Evolutionary conservation across 2,888 invertebrate species (phyloP).

Genomic region (Cyclophora punctaria): DNA sequence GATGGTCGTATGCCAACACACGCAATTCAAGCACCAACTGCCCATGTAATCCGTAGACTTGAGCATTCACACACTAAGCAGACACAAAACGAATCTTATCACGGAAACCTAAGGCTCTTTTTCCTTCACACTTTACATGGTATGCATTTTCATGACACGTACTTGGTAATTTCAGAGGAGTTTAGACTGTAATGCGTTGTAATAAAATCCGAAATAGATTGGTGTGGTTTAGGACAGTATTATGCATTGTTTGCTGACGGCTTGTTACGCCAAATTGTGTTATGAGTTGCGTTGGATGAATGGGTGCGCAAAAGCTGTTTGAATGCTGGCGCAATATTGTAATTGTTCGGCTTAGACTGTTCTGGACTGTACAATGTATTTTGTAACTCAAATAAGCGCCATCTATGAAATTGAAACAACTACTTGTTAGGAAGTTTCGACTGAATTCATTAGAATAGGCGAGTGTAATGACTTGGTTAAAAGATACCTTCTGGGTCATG

Average conservation of each 20-base stretch:
- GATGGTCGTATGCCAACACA: slow-evolving; percentile 15
- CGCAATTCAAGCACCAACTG: slow-evolving; percentile 18
- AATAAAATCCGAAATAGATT: slow-evolving; percentile 9
- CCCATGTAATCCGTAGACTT: slow-evolving; percentile 20
- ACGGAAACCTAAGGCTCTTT: slow-evolving; percentile 5
- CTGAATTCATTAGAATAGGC: too few relatives aligned
- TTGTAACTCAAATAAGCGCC: slow-evolving; percentile 4
- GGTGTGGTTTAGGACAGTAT: slow-evolving; percentile 8
- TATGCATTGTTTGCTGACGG: slow-evolving; percentile 23
- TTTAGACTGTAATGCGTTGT: slow-evolving; percentile 3
- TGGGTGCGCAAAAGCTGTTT: slow-evolving; percentile 7
- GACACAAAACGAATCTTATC: slow-evolving; percentile 6
- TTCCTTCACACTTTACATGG: slow-evolving; percentile 1
- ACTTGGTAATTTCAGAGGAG: slow-evolving; percentile 1
- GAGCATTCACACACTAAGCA: slow-evolving; percentile 11
- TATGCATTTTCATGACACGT: slow-evolving; percentile 5
- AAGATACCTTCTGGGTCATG: too few relatives aligned
- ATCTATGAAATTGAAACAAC: not conserved
- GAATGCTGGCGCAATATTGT: slow-evolving; percentile 18
- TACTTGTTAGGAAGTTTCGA: too few relatives aligned
- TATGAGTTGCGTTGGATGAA: slow-evolving; percentile 21
- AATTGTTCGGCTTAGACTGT: slow-evolving; percentile 14
- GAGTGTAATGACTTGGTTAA: too few relatives aligned
- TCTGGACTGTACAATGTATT: slow-evolving; percentile 3
- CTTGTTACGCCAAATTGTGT: slow-evolving; percentile 24